Conservation (phyloP, 2,113 vertebrate genomes). For the Atrichornis clamosus region DNA sequence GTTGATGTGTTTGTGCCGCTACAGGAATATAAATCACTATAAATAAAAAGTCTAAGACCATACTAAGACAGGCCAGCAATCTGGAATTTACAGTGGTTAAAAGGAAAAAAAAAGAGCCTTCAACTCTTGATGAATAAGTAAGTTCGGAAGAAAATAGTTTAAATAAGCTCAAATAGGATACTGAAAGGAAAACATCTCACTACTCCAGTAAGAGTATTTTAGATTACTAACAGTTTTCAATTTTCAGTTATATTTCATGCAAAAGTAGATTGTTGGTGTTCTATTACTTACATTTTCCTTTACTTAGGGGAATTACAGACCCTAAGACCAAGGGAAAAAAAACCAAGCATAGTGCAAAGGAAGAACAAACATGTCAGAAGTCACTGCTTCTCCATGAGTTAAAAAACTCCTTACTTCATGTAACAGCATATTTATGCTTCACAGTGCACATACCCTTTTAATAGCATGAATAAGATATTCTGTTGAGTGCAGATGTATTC, state of each 20-base stretch:
- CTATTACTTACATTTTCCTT: neutral
- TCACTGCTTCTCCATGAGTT: neutral
- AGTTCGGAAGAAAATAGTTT: neutral
- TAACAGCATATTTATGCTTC: neutral
- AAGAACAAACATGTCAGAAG: neutral
- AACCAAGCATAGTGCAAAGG: neutral
- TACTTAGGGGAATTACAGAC: neutral
- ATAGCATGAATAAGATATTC: conserved; percentile 96
- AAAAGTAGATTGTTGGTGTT: neutral
- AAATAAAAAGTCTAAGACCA: neutral
- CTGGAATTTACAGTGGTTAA: neutral
- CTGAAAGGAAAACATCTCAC: neutral
- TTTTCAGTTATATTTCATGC: neutral
- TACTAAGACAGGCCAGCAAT: neutral
- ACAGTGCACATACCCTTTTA: conserved; percentile 86
- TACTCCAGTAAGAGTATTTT: neutral
- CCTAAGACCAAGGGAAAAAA: neutral
- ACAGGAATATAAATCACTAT: neutral
- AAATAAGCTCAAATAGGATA: neutral
- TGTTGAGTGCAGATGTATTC: conserved; percentile 98
- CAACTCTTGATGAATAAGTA: neutral
- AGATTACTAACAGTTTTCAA: neutral
- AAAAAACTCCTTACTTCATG: neutral
- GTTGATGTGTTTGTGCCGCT: neutral
- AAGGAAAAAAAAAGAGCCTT: neutral